Base-by-base conservation (phyloP, 1,140 invertebrate genomes). In the Fopius arisanus region DNA sequence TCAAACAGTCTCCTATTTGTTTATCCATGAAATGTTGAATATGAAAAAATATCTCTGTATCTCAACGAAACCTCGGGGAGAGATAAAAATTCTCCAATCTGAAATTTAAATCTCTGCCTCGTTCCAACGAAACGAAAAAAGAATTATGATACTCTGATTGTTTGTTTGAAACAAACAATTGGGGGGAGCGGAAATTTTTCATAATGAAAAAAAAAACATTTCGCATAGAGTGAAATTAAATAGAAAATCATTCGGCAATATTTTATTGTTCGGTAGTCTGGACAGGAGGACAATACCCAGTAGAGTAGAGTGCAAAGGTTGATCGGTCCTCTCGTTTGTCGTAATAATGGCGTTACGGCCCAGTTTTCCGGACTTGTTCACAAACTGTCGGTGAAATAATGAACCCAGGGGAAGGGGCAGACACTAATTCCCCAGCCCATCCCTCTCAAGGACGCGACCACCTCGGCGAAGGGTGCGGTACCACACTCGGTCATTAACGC, bases 381-480 rank as follows among this genome's bases (percentile, higher is more conserved):
- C 33, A 68, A 43, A 59, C 66, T 68, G 66, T 68, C 40, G 40
- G 21, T 26, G 21, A 68, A 68, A 68, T 68, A 68, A 68, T 68
- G 66, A 68, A 67, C 31, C 31, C 43, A 21, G 43, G 19, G 43
- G 43, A 14, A 51, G 19, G 43, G 41, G 43, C 7, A 51, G 43
- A 51, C 54, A 23, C 54, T 12, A 59, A 23, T 12, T 2, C 54
- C 54, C 54, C 23, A 28, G 9, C 54, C 54, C 51, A 3, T 12
- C 54, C 19, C 54, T 12, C 12, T 37, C 63, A 66, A 31, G 16
- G 37, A 43, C 66, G 10, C 66, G n/a, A 6, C 43, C 16, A 48
- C 43, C 43, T 16, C n/a, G 16, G 6, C 14, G 28, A n/a, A 37
- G 63, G 29, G 63, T 37, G 63, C 63, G 63, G 28, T 7, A 51